phyloP scores from a whole-genome alignment of 2,797 vertebrate genomes.

The Hypotaenidia okinawae region DNA sequence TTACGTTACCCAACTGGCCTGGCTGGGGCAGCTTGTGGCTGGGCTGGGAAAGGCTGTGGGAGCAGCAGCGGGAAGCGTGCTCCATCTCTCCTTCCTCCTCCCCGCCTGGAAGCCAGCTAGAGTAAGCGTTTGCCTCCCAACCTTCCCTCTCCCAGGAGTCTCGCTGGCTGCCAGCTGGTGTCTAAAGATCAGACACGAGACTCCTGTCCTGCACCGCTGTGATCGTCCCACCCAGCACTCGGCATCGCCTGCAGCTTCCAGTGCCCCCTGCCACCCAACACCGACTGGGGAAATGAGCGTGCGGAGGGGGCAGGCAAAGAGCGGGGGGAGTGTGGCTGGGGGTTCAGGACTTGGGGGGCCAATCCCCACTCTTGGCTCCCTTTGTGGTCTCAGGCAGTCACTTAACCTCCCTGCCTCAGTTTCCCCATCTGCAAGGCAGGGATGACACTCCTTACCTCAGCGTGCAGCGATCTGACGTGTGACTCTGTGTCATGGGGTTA shows the following conservation, averaged over 20 bases:
- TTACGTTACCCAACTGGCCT: neutral
- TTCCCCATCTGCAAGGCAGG: neutral
- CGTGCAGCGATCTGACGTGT: neutral
- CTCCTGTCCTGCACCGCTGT: rapidly evolving
- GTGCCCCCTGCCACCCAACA: neutral
- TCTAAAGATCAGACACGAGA: neutral
- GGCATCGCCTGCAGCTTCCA: neutral
- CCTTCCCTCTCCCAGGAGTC: rapidly evolving
- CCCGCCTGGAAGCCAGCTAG: neutral
- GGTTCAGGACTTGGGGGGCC: rapidly evolving
- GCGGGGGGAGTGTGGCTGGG: neutral
- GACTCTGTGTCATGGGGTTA: neutral
- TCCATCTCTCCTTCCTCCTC: neutral
- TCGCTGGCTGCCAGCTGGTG: neutral
- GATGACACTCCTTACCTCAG: neutral
- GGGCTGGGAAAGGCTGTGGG: no score
- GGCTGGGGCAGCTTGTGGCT: neutral
- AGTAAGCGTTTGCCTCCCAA: neutral
- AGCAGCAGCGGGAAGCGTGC: neutral
- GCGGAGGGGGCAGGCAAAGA: neutral
- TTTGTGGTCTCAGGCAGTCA: neutral
- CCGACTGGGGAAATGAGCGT: neutral
- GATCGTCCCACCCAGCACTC: neutral
- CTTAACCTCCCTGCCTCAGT: neutral
- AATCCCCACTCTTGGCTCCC: neutral